These are phyloP conservation scores for Diorhabda sublineata DNA, from an alignment of 1,140 invertebrate species.

Conservation along the genomic window DNA sequence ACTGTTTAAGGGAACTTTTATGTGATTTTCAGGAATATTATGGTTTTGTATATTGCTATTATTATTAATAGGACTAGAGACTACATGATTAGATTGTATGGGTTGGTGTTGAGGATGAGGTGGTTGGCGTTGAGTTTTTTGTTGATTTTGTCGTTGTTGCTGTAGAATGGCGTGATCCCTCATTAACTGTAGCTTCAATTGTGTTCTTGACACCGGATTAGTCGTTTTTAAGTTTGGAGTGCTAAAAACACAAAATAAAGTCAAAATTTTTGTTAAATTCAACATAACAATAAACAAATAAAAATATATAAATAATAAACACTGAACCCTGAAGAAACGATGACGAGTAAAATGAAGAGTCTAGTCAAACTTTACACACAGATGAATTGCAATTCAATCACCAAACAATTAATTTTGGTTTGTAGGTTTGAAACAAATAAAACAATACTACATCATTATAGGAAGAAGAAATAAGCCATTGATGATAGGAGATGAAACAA, in stretches of 20 bases:
- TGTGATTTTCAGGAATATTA: slow-evolving; percentile 19
- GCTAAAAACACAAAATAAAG: slow-evolving; percentile 53
- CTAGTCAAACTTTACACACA: no score
- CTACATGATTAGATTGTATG: slow-evolving; percentile 25
- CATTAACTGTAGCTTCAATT: slow-evolving; percentile 82
- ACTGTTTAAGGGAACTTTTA: slow-evolving; percentile 54
- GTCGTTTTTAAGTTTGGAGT: slow-evolving; percentile 76
- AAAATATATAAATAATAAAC: no score
- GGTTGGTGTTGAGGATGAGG: slow-evolving; percentile 14
- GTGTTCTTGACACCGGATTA: slow-evolving; percentile 75
- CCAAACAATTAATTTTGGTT: no score
- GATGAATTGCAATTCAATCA: no score
- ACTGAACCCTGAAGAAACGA: no score
- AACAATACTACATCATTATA: no score
- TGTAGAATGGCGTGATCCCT: slow-evolving; percentile 72
- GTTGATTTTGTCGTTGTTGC: slow-evolving; percentile 57
- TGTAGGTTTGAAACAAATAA: no score
- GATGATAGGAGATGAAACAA: no score
- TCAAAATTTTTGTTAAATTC: not conserved
- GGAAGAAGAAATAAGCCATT: no score
- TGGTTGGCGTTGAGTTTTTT: slow-evolving; percentile 39
- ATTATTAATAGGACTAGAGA: slow-evolving; percentile 36
- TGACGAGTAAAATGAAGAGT: no score
- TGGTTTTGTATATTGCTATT: not conserved
- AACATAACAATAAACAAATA: no score